These are phyloP conservation scores for Polypterus senegalus DNA, from an alignment of 2,113 vertebrate genomes.

Conservation along the genomic window DNA sequence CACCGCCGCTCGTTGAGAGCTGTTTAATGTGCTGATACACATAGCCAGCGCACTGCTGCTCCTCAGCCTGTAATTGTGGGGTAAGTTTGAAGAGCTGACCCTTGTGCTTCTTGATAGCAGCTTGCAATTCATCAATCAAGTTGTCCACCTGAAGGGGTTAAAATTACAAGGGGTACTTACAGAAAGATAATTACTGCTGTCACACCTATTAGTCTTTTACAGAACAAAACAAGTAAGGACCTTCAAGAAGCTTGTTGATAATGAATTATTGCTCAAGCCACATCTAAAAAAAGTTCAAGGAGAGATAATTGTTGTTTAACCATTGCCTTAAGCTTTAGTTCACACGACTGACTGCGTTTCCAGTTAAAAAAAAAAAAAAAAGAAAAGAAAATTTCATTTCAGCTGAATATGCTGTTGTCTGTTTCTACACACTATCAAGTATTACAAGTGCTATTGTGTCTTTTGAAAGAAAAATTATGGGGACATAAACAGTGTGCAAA, in stretches of 20 bases:
- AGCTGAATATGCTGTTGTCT: slow-evolving; percentile 4
- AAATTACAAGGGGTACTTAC: slow-evolving; percentile 26
- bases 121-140: slow-evolving; percentile 34
- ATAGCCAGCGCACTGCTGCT: slow-evolving; percentile 25
- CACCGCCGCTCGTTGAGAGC: slow-evolving; percentile 15
- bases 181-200: slow-evolving; percentile 38
- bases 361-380: not conserved
- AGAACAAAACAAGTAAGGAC: slow-evolving; percentile 5
- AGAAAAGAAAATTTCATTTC: slow-evolving; percentile 4
- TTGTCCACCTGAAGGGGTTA: slow-evolving; percentile 34
- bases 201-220: slow-evolving; percentile 35
- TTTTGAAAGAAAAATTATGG: too few species aligned
- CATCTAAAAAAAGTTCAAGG: not conserved
- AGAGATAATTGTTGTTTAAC: not conserved
- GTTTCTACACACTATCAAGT: slow-evolving; percentile 3
- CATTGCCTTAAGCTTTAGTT: slow-evolving; percentile 7
- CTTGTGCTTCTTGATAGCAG: slow-evolving; percentile 33
- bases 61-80: slow-evolving; percentile 28
- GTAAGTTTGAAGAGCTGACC: slow-evolving; percentile 28
- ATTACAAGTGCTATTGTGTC: not conserved
- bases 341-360: slow-evolving; percentile 3
- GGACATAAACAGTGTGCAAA: too few species aligned
- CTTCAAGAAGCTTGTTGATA: slow-evolving; percentile 20
- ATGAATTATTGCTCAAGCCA: not conserved
- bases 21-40: slow-evolving; percentile 25